Conservation (phyloP, 2,113 vertebrate genomes). For the Rutilus rutilus region DNA sequence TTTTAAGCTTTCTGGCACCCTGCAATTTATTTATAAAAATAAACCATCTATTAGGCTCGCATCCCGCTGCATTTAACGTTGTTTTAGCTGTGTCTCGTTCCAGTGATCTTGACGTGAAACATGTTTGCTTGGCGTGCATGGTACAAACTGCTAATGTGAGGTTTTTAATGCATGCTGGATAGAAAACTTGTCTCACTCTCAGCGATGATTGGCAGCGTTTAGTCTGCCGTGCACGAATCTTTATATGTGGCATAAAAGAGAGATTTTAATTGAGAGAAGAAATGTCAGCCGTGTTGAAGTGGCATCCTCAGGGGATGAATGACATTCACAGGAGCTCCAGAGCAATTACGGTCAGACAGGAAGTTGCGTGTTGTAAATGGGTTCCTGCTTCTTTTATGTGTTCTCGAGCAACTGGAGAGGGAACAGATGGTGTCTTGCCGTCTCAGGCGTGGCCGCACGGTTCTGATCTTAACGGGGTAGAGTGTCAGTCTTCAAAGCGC, state of each 20-base stretch:
- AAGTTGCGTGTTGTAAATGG: constrained; percentile 46
- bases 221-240: background rate
- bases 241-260: constrained; percentile 35
- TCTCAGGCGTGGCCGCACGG: background rate
- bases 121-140: background rate
- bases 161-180: background rate
- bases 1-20: constrained; percentile 34
- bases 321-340: constrained; percentile 40
- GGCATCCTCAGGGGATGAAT: constrained; percentile 43
- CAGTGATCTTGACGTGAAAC: constrained; percentile 14
- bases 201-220: constrained; percentile 23
- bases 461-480: background rate
- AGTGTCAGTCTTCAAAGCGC: constrained; percentile 26
- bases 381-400: constrained; percentile 41
- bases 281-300: constrained; percentile 38
- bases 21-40: constrained; percentile 38
- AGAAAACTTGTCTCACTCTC: background rate
- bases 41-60: constrained; percentile 1
- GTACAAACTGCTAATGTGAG: background rate
- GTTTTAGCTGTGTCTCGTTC: background rate
- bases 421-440: constrained; percentile 34
- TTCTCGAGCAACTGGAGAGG: constrained; percentile 37
- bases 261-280: constrained; percentile 45
- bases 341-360: constrained; percentile 40
- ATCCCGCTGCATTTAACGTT: background rate